A percentile compares a stretch with the other conserved stretches of the same genome.
Evolutionary conservation across 53 echinoderm and acorn worm genomes (phyloP).

Genomic region (Mesocentrotus franciscanus): DNA sequence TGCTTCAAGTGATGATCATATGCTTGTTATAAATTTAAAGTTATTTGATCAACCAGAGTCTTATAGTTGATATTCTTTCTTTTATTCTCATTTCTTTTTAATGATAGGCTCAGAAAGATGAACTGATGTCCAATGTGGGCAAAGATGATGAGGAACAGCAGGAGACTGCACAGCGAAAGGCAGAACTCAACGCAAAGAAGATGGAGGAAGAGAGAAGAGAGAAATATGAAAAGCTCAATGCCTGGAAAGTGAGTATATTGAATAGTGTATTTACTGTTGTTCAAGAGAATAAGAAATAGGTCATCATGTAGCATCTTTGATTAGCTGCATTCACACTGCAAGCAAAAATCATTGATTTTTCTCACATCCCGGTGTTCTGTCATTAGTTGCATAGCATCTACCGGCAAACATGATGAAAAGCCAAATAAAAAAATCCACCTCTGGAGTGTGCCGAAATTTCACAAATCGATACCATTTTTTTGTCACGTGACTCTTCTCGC

Average conservation of each 20-base stretch:
- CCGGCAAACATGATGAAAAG: too few species aligned
- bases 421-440: too few species aligned
- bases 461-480: too few species aligned
- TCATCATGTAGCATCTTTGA: background rate
- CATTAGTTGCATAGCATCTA: too few species aligned
- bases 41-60: background rate
- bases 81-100: background rate
- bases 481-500: too few species aligned
- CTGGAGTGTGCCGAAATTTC: too few species aligned
- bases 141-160: conserved; percentile 71
- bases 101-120: conserved; percentile 82
- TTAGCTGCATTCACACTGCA: background rate
- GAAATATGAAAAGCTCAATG: conserved; percentile 77
- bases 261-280: background rate
- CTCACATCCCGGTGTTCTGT: too few species aligned
- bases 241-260: conserved; percentile 86
- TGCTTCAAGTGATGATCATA: too few species aligned
- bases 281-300: background rate
- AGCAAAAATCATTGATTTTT: too few species aligned
- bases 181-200: conserved; percentile 71
- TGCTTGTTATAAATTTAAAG: too few species aligned
- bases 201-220: conserved; percentile 85
- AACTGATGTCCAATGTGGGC: conserved; percentile 77
- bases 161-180: conserved; percentile 59
- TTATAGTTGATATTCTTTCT: background rate